Evolutionary conservation across 2,888 invertebrate species (phyloP).

Genomic region (Cordylochernes scorpioides): DNA sequence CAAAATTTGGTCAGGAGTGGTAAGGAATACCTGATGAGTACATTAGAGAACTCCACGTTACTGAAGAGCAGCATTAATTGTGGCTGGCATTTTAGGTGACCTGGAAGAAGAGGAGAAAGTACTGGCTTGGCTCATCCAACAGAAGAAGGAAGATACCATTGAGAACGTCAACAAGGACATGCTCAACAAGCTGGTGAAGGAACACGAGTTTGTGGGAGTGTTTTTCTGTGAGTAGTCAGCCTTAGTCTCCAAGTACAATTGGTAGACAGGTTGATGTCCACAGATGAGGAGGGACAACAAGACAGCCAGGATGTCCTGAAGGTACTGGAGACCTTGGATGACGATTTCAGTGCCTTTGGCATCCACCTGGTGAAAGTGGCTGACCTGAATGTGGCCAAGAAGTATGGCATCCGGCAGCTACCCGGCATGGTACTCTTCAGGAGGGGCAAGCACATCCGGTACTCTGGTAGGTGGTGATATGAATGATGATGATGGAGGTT

Average conservation of each 20-base stretch:
- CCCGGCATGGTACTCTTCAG: conserved; percentile 75
- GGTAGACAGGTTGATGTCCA: not conserved
- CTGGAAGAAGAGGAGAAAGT: conserved; percentile 50
- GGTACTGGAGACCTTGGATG: conserved; percentile 46
- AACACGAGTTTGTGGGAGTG: conserved; percentile 69
- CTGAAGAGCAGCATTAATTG: too few relatives aligned
- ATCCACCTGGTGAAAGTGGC: conserved; percentile 65
- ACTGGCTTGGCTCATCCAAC: conserved; percentile 65
- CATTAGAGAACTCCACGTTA: too few relatives aligned
- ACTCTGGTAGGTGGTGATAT: conserved; percentile 33
- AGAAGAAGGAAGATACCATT: conserved; percentile 70
- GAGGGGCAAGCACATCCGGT: conserved; percentile 63
- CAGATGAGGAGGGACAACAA: conserved; percentile 8
- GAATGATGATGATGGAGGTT: too few relatives aligned
- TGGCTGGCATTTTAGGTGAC: conserved; percentile 29
- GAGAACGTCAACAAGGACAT: conserved; percentile 60
- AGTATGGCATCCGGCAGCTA: conserved; percentile 62
- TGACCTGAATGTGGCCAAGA: conserved; percentile 71
- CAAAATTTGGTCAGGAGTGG: too few relatives aligned
- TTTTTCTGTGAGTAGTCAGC: conserved; percentile 58
- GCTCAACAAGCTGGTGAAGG: conserved; percentile 53
- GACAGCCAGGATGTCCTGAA: conserved; percentile 12
- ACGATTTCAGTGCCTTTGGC: conserved; percentile 68
- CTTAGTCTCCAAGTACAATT: too few relatives aligned
- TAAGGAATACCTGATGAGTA: too few relatives aligned